Evolutionary conservation across 2,113 vertebrate genomes (phyloP), one percentile per base, ranked within the genome.

Genomic region (Ivindomyrus marchei): DNA sequence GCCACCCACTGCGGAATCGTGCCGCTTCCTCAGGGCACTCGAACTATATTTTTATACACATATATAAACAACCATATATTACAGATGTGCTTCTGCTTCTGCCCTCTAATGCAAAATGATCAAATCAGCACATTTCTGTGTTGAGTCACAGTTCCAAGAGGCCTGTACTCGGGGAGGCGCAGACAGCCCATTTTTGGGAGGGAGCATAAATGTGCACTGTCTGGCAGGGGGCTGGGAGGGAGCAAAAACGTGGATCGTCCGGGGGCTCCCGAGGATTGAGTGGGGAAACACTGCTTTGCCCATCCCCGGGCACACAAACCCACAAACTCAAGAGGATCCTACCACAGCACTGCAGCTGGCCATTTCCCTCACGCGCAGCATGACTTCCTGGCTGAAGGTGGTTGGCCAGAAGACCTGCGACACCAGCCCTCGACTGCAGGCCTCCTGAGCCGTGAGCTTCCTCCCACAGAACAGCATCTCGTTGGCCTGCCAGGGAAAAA

Each of bases 331-430:
- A n/a, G 45, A 1, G 77, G 21, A 83, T 80, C 97, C 95, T 96
- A 99, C 98, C 97, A 99, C 95, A 0, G 98, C 97, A 24, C 97
- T 99, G 94, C 98, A 99, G n/a, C 97, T 96, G 0, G 98, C 98
- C 98, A 99, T 99, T 94, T 99, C 98, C 91, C 97, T 99, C 92
- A 99, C 98, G 15, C 98, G 96, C 27, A 99, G 93, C 98, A 99
- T 98, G 90, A 99, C 98, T 93, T 99, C 98, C 93, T 99, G 98
- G 92, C 98, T 99, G 93, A 99, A 99, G 0, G 98, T 99, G 45
- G 97, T 98, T n/a, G 98, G 98, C 98, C 98, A 99, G 93, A 99
- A 99, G 89, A 99, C 98, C 93, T 99, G 98, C 0, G 98, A 99
- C 90, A 99, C 97, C 10, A 99, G 95, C 42, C 98, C 98, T 92